A percentile compares a stretch with the other conserved stretches of the same genome.
Conservation (phyloP, 2,888 invertebrate species). For the Brassicogethes aeneus region DNA sequence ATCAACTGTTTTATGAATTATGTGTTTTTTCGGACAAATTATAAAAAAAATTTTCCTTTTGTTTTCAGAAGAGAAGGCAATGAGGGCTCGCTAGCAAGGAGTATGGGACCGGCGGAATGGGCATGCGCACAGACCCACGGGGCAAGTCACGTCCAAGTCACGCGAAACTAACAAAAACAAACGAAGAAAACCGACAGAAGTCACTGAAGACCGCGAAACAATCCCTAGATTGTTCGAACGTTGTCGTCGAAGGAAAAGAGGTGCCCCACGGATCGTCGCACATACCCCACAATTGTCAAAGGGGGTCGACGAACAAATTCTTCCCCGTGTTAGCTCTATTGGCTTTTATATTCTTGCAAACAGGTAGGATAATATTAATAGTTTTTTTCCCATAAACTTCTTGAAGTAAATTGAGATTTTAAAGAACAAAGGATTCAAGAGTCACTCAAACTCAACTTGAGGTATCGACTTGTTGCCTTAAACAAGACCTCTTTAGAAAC, state of each 20-base stretch:
- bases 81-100: conserved; percentile 68
- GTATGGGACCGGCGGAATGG: conserved; percentile 88
- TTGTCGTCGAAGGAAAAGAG: too few relatives aligned
- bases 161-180: too few relatives aligned
- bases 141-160: conserved; percentile 57
- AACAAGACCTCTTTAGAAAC: too few relatives aligned
- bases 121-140: conserved; percentile 80
- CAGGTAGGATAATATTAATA: conserved; percentile 27
- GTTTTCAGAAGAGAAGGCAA: conserved; percentile 55
- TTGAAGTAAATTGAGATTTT: too few relatives aligned
- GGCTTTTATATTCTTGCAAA: conserved; percentile 39
- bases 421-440: too few relatives aligned
- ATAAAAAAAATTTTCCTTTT: conserved; percentile 11
- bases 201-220: too few relatives aligned
- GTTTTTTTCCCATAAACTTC: too few relatives aligned
- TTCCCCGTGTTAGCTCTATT: conserved; percentile 47
- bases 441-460: too few relatives aligned
- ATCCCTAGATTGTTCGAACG: too few relatives aligned
- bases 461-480: too few relatives aligned
- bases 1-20: background rate
- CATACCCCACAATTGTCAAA: background rate
- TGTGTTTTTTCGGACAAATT: background rate
- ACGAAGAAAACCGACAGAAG: too few relatives aligned
- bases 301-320: conserved; percentile 38
- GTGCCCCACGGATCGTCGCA: too few relatives aligned